A percentile compares a stretch with the other conserved stretches of the same genome.
Evolutionary conservation across 2,888 invertebrate species (phyloP).

Genomic region (Atrina japonica): DNA sequence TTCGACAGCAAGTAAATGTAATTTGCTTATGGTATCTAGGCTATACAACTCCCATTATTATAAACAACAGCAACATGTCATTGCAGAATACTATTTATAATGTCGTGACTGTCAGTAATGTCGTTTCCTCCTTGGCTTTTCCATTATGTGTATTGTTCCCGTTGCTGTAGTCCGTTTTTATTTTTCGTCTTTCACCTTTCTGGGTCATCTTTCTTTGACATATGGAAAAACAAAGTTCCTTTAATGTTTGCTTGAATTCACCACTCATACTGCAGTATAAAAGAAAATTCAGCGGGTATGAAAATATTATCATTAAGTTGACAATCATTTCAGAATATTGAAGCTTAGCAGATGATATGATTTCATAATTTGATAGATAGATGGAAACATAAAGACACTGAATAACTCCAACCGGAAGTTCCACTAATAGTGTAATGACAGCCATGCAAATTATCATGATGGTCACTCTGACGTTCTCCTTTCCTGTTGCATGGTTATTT

Average conservation of each 20-base stretch:
- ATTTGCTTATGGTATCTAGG: too few relatives aligned
- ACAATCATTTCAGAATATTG: slow-evolving; percentile 33
- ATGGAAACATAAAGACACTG: slow-evolving; percentile 34
- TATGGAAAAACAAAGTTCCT: slow-evolving; percentile 22
- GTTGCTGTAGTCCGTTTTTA: too few relatives aligned
- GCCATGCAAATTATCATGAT: slow-evolving; percentile 47
- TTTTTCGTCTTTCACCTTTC: too few relatives aligned
- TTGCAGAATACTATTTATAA: too few relatives aligned
- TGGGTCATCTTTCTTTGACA: too few relatives aligned
- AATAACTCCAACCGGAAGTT: slow-evolving; percentile 41
- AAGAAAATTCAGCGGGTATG: slow-evolving; percentile 43
- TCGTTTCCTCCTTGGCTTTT: too few relatives aligned
- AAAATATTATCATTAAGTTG: slow-evolving; percentile 41
- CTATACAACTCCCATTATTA: too few relatives aligned
- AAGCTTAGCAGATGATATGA: slow-evolving; percentile 21
- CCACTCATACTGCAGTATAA: slow-evolving; percentile 45
- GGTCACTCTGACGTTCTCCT: slow-evolving; percentile 43
- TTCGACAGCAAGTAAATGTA: too few relatives aligned
- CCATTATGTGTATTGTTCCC: too few relatives aligned
- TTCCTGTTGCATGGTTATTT: slow-evolving; percentile 32
- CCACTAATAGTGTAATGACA: slow-evolving; percentile 39
- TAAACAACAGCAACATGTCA: too few relatives aligned
- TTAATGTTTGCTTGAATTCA: slow-evolving; percentile 41
- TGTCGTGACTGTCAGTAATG: too few relatives aligned
- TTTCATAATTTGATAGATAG: slow-evolving; percentile 12